Percentiles rank a stretch among this genome's conserved stretches.
These are phyloP conservation scores for Fregata magnificens DNA, from an alignment of 2,113 vertebrate genomes.

Conservation along the genomic window DNA sequence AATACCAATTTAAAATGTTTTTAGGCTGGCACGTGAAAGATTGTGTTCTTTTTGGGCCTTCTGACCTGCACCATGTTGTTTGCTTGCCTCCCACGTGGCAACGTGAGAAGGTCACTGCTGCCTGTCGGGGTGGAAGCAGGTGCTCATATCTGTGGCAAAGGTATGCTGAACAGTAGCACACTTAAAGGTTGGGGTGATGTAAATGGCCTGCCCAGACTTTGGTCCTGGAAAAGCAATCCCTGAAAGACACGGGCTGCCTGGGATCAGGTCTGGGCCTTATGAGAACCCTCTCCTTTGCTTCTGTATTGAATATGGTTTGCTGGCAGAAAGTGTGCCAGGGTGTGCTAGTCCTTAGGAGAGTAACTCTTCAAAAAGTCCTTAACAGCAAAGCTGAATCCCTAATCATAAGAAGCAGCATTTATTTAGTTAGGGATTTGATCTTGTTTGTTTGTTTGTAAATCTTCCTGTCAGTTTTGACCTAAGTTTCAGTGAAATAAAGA, in stretches of 20 bases:
- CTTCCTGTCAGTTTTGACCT: not conserved
- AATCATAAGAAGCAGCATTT: not conserved
- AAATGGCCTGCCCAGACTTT: not conserved
- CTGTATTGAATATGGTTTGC: not conserved
- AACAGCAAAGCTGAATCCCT: not conserved
- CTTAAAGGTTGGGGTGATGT: not conserved
- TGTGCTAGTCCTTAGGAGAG: too few relatives aligned
- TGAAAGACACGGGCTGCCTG: not conserved
- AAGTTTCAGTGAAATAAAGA: not conserved
- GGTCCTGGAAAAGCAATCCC: not conserved
- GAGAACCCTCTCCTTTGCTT: not conserved
- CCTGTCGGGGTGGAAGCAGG: slow-evolving; percentile 1
- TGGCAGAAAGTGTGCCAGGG: not conserved
- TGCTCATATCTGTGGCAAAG: not conserved
- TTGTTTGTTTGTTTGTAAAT: not conserved
- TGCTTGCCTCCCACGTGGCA: slow-evolving; percentile 6
- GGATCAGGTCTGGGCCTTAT: not conserved
- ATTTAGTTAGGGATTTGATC: not conserved
- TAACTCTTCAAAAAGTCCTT: not conserved
- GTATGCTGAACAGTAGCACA: not conserved
- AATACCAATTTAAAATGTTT: not conserved
- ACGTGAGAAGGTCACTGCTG: slow-evolving; percentile 41
- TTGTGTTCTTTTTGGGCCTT: not conserved
- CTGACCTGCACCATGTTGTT: not conserved
- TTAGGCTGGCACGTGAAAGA: not conserved